A percentile compares a stretch with the other conserved stretches of the same genome.
Conservation (phyloP, 2,797 vertebrate species). For the Sebastes vulpes region DNA sequence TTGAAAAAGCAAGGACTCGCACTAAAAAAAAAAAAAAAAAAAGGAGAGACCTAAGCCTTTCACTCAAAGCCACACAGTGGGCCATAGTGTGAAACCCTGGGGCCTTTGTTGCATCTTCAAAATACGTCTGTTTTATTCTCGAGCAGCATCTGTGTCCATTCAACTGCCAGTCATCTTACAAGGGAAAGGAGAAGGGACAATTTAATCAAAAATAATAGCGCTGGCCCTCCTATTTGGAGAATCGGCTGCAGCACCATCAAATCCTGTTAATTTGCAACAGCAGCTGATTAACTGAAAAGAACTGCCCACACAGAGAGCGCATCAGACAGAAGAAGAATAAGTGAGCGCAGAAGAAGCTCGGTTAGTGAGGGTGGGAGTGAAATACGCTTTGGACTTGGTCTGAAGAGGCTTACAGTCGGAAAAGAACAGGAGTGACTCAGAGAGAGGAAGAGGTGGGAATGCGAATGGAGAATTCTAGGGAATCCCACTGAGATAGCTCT, state of each 20-base stretch:
- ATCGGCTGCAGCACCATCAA: not conserved
- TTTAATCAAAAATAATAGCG: not conserved
- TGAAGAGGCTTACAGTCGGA: constrained; percentile 63
- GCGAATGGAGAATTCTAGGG: constrained; percentile 74
- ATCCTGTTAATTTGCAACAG: constrained; percentile 12
- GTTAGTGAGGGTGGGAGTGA: constrained; percentile 54
- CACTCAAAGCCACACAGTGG: constrained; percentile 45
- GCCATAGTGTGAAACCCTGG: constrained; percentile 41
- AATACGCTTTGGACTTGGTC: constrained; percentile 62
- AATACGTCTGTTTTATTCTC: constrained; percentile 37
- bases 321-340: constrained; percentile 9
- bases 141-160: constrained; percentile 56
- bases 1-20: constrained; percentile 4
- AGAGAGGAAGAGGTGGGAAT: constrained; percentile 76
- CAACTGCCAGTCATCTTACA: constrained; percentile 14
- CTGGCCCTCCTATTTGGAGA: not conserved
- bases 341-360: constrained; percentile 27
- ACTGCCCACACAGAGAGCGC: constrained; percentile 3
- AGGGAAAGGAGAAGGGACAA: not conserved
- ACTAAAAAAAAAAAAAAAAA: not conserved
- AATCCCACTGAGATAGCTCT: constrained; percentile 80
- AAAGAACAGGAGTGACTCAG: constrained; percentile 78
- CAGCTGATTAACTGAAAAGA: constrained; percentile 16
- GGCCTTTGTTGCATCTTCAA: constrained; percentile 43
- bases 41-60: constrained; percentile 40